phyloP scores from a whole-genome alignment of 2,113 vertebrate species.

The Serilophus lunatus region DNA sequence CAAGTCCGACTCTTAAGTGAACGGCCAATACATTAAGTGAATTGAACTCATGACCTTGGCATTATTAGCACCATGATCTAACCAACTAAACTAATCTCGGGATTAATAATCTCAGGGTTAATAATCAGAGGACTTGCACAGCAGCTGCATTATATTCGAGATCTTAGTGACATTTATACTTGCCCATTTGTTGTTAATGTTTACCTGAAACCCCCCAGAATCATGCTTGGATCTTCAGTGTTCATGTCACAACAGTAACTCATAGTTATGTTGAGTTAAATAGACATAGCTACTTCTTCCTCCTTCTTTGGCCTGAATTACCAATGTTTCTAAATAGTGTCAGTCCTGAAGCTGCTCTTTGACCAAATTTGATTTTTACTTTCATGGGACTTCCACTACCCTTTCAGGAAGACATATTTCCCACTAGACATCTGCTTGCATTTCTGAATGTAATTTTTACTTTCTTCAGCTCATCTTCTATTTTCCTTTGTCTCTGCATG shows the following conservation, averaged over 20 bases:
- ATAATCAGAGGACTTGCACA: neutral
- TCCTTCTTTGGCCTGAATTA: neutral
- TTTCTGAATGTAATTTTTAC: neutral
- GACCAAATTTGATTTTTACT: neutral
- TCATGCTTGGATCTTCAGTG: neutral
- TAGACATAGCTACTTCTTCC: neutral
- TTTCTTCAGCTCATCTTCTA: neutral
- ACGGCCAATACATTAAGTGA: neutral
- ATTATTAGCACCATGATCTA: neutral
- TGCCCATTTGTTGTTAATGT: neutral
- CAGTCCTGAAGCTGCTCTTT: neutral
- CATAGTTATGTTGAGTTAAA: neutral
- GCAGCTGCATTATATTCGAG: neutral
- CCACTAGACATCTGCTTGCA: neutral
- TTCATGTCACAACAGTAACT: neutral
- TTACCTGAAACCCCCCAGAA: neutral
- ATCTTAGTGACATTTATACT: neutral
- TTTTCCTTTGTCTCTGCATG: neutral
- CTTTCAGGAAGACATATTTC: neutral
- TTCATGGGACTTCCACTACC: neutral
- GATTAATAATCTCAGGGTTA: neutral
- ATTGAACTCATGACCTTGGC: neutral
- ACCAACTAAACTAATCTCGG: neutral
- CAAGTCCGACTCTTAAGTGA: neutral
- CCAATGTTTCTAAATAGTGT: neutral